phyloP scores from a whole-genome alignment of 2,113 vertebrate genomes.

The Mastomys coucha region DNA sequence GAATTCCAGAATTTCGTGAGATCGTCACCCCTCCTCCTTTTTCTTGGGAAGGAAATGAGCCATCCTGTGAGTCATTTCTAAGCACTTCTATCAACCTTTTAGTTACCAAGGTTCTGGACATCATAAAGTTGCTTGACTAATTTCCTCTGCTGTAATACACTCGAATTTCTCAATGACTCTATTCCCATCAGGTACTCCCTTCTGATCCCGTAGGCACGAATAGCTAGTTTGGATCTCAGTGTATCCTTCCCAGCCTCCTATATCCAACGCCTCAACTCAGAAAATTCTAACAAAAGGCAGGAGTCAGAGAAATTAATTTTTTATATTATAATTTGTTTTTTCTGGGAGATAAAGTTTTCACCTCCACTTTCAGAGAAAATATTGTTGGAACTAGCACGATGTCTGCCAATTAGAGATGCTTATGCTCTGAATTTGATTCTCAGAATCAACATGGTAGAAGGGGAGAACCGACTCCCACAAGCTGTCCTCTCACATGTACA shows the following conservation, averaged over 20 bases:
- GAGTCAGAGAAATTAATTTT: neutral
- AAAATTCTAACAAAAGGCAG: neutral
- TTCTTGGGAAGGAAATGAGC: neutral
- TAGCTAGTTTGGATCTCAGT: neutral
- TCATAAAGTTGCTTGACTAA: neutral
- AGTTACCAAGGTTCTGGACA: neutral
- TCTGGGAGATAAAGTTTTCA: neutral
- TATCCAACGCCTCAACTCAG: neutral
- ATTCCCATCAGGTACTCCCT: neutral
- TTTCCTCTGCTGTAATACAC: neutral
- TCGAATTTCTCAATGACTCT: neutral
- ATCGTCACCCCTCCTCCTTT: fast-evolving
- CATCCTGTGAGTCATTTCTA: neutral
- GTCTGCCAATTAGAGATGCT: neutral
- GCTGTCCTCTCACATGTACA: neutral
- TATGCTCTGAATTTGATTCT: neutral
- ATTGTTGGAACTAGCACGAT: neutral
- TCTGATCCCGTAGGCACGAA: neutral
- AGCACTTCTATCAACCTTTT: no score
- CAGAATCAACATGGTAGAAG: neutral
- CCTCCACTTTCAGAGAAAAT: neutral
- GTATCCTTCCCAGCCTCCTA: neutral
- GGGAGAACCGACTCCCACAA: neutral
- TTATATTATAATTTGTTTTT: neutral
- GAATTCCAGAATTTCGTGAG: neutral